A percentile compares a stretch with the other conserved stretches of the same genome.
phyloP scores from a whole-genome alignment of 1,140 invertebrate species.

The Helicoverpa zea region DNA sequence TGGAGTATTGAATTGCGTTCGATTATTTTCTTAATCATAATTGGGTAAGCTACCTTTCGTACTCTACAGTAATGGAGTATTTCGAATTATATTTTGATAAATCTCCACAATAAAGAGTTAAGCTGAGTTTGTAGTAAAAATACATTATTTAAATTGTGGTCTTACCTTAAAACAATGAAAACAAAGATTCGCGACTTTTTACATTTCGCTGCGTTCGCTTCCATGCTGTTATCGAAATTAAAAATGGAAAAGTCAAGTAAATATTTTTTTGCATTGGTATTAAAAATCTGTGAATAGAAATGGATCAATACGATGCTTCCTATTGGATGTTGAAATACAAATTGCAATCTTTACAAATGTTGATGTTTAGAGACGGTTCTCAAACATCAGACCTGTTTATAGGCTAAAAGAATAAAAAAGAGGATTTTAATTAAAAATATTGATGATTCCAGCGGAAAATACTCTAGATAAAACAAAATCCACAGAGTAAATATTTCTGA shows the following conservation, averaged over 20 bases:
- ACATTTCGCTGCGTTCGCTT: slow-evolving; percentile 14
- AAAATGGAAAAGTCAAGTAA: slow-evolving; percentile 24
- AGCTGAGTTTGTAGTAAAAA: background rate
- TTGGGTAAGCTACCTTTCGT: background rate
- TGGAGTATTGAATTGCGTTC: background rate
- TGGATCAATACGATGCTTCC: slow-evolving; percentile 8
- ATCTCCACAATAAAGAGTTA: too few relatives aligned
- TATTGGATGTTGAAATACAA: background rate
- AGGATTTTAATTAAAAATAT: background rate
- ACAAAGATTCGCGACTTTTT: slow-evolving; percentile 35
- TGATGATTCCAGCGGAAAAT: background rate
- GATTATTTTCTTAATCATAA: background rate
- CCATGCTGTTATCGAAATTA: slow-evolving; percentile 39
- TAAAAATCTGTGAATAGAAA: slow-evolving; percentile 2
- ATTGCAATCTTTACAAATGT: background rate
- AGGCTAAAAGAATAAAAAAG: background rate
- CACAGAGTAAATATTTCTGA: slow-evolving; percentile 20
- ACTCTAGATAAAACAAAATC: slow-evolving; percentile 23
- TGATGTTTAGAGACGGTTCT: background rate
- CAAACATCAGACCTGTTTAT: background rate
- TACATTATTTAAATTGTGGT: slow-evolving; percentile 21
- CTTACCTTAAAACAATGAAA: slow-evolving; percentile 26
- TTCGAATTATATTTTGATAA: too few relatives aligned
- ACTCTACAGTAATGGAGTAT: background rate
- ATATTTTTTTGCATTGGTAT: background rate